phyloP scores from a whole-genome alignment of 2,888 invertebrate genomes.

The Amblyjoppa fuscipennis region DNA sequence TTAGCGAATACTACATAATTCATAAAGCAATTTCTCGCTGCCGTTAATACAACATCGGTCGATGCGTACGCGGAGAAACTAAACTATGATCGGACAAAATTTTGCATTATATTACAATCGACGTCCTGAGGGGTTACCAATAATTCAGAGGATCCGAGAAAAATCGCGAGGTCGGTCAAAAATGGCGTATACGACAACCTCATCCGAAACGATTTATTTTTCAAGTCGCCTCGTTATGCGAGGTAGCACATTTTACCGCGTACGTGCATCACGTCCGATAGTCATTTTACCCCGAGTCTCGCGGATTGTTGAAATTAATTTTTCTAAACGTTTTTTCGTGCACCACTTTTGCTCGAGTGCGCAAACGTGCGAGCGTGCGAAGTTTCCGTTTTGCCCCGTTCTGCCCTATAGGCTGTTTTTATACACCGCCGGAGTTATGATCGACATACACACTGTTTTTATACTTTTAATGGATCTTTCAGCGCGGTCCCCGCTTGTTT shows the following conservation, averaged over 20 bases:
- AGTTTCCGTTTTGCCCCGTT: no score
- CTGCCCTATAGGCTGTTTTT: neutral
- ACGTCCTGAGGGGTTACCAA: no score
- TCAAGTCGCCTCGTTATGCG: no score
- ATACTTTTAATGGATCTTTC: conserved; percentile 34
- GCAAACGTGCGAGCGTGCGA: no score
- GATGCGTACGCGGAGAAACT: neutral
- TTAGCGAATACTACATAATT: neutral
- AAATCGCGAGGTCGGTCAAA: neutral
- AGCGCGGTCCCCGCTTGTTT: conserved; percentile 10
- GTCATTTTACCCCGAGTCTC: neutral
- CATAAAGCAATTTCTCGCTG: neutral
- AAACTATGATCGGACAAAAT: no score
- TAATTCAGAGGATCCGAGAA: neutral
- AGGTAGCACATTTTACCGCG: no score
- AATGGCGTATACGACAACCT: no score
- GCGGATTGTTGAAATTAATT: neutral
- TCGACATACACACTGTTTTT: conserved; percentile 25
- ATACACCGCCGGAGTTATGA: conserved; percentile 33
- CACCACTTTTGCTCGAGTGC: neutral
- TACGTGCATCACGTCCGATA: no score
- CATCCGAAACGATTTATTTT: no score
- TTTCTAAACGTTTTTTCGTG: neutral
- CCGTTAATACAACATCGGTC: neutral
- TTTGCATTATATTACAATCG: no score